phyloP scores from a whole-genome alignment of 2,113 vertebrate species.

The Platichthys stellatus region DNA sequence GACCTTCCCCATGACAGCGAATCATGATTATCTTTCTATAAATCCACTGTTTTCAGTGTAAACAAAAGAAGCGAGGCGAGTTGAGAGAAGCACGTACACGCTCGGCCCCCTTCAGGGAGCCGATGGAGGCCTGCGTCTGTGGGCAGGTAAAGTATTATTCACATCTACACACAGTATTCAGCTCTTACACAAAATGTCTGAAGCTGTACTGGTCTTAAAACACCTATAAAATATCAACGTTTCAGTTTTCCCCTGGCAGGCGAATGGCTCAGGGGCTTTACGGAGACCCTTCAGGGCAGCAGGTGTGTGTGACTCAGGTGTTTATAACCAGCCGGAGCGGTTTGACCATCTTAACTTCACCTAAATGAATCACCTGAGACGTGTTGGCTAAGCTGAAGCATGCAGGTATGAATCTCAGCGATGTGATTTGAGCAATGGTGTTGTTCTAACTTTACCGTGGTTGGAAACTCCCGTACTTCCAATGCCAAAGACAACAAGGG shows the following conservation, averaged over 20 bases:
- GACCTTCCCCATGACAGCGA: conserved; percentile 52
- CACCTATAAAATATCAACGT: conserved; percentile 19
- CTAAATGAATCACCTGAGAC: conserved; percentile 38
- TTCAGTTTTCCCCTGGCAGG: conserved; percentile 19
- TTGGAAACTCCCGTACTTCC: conserved; percentile 61
- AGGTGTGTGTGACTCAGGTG: conserved; percentile 5
- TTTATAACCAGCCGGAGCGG: conserved; percentile 22
- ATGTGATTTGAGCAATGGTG: conserved; percentile 51
- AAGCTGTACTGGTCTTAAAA: conserved; percentile 40
- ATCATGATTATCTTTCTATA: conserved; percentile 52
- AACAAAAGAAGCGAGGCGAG: conserved; percentile 59
- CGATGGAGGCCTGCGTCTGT: no score
- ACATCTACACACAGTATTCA: conserved; percentile 26
- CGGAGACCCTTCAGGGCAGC: conserved; percentile 1
- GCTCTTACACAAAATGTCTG: conserved; percentile 48
- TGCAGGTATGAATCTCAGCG: conserved; percentile 26
- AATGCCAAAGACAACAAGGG: conserved; percentile 28
- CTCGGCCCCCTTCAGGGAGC: not conserved
- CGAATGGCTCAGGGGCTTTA: not conserved
- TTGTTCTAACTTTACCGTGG: conserved; percentile 54
- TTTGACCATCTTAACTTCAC: conserved; percentile 43
- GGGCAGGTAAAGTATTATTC: conserved; percentile 33
- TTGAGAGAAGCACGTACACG: conserved; percentile 9
- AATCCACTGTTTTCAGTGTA: conserved; percentile 59
- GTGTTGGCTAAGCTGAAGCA: conserved; percentile 49